These are phyloP conservation scores for Sminthurides bifidus DNA, from an alignment of 1,140 invertebrate genomes.

Conservation along the genomic window DNA sequence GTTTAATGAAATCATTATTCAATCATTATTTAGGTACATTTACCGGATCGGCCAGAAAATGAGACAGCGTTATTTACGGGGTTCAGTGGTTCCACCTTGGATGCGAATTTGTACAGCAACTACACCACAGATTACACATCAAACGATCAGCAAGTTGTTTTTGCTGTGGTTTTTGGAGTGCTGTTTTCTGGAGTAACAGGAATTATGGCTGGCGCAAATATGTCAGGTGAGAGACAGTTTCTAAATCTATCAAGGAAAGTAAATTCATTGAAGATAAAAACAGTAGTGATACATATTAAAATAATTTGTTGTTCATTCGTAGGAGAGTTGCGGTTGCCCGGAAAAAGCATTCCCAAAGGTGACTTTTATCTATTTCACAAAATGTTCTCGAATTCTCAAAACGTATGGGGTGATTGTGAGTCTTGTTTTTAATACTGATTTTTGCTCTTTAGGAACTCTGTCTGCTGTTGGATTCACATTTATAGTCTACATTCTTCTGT, in stretches of 20 bases:
- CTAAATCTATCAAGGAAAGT: not conserved
- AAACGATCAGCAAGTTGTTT: conserved; percentile 55
- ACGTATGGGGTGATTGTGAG: too few relatives aligned
- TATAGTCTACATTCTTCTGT: conserved; percentile 71
- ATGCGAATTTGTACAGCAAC: conserved; percentile 58
- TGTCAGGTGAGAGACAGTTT: conserved; percentile 61
- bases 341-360: conserved; percentile 75
- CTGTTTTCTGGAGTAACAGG: conserved; percentile 93
- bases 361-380: not conserved
- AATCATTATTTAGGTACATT: conserved; percentile 45
- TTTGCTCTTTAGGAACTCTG: conserved; percentile 52
- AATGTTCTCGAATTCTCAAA: too few relatives aligned
- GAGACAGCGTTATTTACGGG: conserved; percentile 65
- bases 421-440: too few relatives aligned
- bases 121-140: conserved; percentile 78
- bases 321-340: conserved; percentile 88
- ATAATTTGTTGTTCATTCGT: not conserved
- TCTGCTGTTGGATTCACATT: conserved; percentile 85
- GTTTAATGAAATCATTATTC: not conserved
- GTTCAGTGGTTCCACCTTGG: conserved; percentile 55
- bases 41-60: conserved; percentile 55
- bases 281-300: not conserved
- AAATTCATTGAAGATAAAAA: not conserved
- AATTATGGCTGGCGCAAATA: conserved; percentile 98
- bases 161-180: conserved; percentile 88